phyloP scores from a whole-genome alignment of 1,140 invertebrate species.

The Chrysopa pallens region DNA sequence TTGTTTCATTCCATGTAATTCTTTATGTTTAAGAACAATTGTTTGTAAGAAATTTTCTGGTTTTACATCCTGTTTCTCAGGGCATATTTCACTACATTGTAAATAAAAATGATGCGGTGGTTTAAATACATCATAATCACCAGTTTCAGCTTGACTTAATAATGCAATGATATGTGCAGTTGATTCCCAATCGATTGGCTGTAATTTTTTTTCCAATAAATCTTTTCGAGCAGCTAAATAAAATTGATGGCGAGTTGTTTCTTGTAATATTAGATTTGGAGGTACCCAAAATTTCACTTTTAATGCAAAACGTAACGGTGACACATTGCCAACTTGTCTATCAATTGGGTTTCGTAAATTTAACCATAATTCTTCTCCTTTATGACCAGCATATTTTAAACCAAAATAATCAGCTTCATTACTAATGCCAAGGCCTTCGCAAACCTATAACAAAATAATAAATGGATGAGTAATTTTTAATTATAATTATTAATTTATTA shows the following conservation, averaged over 20 bases:
- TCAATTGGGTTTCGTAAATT: constrained; percentile 69
- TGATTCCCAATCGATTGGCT: constrained; percentile 44
- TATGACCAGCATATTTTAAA: constrained; percentile 47
- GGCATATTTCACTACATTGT: constrained; percentile 35
- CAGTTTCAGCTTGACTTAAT: constrained; percentile 51
- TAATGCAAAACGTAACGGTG: constrained; percentile 33
- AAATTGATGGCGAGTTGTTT: constrained; percentile 66
- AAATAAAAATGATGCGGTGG: constrained; percentile 38
- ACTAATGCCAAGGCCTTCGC: constrained; percentile 58
- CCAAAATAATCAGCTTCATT: constrained; percentile 80
- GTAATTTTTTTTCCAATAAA: constrained; percentile 48
- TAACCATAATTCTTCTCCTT: constrained; percentile 62
- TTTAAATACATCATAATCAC: constrained; percentile 41
- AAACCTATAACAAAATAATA: constrained; percentile 43
- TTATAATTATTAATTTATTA: not conserved
- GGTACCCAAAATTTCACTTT: constrained; percentile 81
- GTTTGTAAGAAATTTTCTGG: constrained; percentile 39
- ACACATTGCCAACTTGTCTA: constrained; percentile 41
- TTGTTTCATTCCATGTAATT: constrained; percentile 32
- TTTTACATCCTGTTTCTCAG: constrained; percentile 31
- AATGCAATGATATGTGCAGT: constrained; percentile 54
- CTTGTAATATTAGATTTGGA: constrained; percentile 67
- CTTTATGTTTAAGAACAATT: constrained; percentile 40
- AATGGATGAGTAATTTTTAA: not conserved
- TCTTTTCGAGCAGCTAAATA: constrained; percentile 63